Evolutionary conservation across 2,113 vertebrate species (phyloP), one percentile per base, ranked within the genome.

Genomic region (Bos taurus): DNA sequence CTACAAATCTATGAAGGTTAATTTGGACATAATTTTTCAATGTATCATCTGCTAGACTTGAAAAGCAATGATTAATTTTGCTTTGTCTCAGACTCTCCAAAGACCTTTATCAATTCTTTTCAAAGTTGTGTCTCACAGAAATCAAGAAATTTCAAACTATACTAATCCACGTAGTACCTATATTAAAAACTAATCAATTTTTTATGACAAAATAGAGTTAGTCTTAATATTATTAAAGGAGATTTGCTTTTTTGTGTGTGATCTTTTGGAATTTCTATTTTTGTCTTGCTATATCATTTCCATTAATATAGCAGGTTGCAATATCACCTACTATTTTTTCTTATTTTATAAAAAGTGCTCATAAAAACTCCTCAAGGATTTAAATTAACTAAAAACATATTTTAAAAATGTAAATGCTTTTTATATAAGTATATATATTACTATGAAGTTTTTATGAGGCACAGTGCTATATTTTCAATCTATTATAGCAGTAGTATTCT

Each of bases 281-380:
- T 86, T 81, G 10, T 52, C 21, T 67, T 15, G 3, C 26, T 9
- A 11, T 60, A 80, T 48, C 2, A 90, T 62, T 90, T 92, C 7
- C 43, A 74, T 60, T 4, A 86, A 92, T 71, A 9, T 60, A 81
- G 0, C 60, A 97, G 4, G 0, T 74, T 90, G 26, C 23, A 46
- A 77, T 80, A 16, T 86, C 50, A 43, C 6, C 43, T 74, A 88
- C 11, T 2, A 48, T 95, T 21, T 30, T 56, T 86, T 93, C 5
- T 98, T 96, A 90, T 71, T 96, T 88, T 88, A 48, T 5, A 93
- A 64, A 40, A 97, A 21, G 3, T 89, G 7, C 84, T 91, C 93
- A 85, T 92, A 57, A 16, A 48, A 98, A 23, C 6, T 96, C 64
- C 40, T 10, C 93, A 88, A 92, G 59, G 60, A 93, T 94, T 98